Evolutionary conservation across 2,888 invertebrate species (phyloP).

Genomic region (Drosophila atripex): DNA sequence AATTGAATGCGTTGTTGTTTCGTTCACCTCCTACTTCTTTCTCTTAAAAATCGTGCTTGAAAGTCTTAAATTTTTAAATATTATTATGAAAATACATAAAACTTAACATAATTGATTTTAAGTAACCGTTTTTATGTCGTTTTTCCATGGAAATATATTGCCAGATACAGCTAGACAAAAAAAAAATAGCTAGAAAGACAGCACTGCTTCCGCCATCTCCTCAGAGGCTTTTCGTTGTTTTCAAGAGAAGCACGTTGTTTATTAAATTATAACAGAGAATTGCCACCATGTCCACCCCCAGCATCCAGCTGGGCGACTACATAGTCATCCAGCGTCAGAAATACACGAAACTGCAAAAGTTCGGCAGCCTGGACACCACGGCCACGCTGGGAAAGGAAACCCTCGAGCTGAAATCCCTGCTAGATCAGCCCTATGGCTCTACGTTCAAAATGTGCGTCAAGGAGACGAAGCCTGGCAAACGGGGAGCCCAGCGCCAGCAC

Average conservation of each 20-base stretch:
- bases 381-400: constrained; percentile 89
- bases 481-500: constrained; percentile 85
- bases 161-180: no score
- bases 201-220: constrained; percentile 1
- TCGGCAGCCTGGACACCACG: constrained; percentile 87
- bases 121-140: no score
- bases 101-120: no score
- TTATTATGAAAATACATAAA: no score
- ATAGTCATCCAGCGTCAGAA: constrained; percentile 91
- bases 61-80: no score
- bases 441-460: constrained; percentile 90
- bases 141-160: no score
- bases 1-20: no score
- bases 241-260: constrained; percentile 37
- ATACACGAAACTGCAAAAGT: constrained; percentile 90
- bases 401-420: constrained; percentile 87
- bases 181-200: constrained; percentile 4
- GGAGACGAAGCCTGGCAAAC: constrained; percentile 77
- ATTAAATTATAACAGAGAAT: constrained; percentile 10
- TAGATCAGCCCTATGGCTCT: constrained; percentile 89
- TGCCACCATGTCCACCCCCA: constrained; percentile 46
- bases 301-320: constrained; percentile 88
- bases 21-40: no score
- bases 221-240: constrained; percentile 32
- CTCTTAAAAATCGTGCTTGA: no score